Conservation (phyloP, 1,140 invertebrate species). For the Frieseomelitta varia region DNA sequence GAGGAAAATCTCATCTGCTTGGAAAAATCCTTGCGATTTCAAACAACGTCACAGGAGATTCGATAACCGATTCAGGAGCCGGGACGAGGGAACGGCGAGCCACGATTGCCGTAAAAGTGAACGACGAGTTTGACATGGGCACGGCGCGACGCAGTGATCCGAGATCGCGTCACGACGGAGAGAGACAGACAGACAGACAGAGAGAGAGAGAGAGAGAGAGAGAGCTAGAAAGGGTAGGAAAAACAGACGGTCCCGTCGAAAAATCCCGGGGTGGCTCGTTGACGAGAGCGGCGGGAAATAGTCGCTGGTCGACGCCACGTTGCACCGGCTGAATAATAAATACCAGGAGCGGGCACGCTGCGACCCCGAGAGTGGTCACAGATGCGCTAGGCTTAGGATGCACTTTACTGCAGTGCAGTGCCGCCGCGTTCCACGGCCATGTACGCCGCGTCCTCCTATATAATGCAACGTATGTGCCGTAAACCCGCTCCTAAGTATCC, state of each 20-base stretch:
- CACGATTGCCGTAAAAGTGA: conserved; percentile 8
- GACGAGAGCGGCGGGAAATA: conserved; percentile 16
- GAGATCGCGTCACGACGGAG: not conserved
- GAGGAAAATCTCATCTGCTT: not conserved
- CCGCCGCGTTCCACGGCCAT: conserved; percentile 24
- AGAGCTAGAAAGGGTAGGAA: not conserved
- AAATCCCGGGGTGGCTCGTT: conserved; percentile 26
- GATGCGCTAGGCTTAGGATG: conserved; percentile 73
- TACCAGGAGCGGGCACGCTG: conserved; percentile 62
- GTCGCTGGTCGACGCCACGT: conserved; percentile 37
- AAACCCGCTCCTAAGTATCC: conserved; percentile 56
- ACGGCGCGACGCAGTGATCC: not conserved
- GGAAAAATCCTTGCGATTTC: not conserved
- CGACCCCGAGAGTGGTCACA: conserved; percentile 71
- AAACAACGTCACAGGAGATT: conserved; percentile 5
- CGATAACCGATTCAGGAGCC: conserved; percentile 11
- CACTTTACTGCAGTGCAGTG: conserved; percentile 76
- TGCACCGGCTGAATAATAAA: conserved; percentile 76
- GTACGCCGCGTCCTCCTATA: conserved; percentile 33
- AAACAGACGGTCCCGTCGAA: conserved; percentile 21
- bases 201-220: too few species aligned
- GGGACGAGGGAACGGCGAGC: too few species aligned
- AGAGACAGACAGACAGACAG: too few species aligned
- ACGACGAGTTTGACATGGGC: not conserved
- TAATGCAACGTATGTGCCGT: conserved; percentile 52